phyloP scores from a whole-genome alignment of 1,140 invertebrate species.

The Diprion similis region DNA sequence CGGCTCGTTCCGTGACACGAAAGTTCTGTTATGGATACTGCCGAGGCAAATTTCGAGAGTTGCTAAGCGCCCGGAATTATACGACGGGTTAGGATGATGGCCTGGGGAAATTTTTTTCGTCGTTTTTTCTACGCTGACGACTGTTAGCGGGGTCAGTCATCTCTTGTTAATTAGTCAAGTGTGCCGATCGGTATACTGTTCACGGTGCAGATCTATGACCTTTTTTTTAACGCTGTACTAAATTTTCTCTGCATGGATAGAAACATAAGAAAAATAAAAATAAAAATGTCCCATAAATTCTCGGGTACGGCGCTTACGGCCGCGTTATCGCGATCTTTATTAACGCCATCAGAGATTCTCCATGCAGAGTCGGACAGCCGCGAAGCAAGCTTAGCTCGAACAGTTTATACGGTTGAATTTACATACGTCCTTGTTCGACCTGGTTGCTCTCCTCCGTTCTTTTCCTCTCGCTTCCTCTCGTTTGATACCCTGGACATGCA shows the following conservation, averaged over 20 bases:
- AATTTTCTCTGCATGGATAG: no score
- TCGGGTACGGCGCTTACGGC: not conserved
- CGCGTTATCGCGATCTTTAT: slow-evolving; percentile 5
- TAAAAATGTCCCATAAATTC: not conserved
- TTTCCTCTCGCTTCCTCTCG: not conserved
- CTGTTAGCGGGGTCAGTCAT: no score
- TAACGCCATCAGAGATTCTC: slow-evolving; percentile 5
- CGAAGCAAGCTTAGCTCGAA: not conserved
- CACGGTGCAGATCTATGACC: no score
- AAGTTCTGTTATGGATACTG: not conserved
- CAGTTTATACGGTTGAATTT: not conserved
- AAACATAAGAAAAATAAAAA: no score
- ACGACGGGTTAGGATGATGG: not conserved
- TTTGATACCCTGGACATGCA: not conserved
- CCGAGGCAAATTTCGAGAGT: not conserved
- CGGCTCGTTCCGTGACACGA: not conserved
- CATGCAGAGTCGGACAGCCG: not conserved
- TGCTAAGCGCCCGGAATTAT: not conserved
- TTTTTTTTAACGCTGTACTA: no score
- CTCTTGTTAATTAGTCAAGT: no score
- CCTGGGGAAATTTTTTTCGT: no score
- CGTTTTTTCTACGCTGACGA: no score
- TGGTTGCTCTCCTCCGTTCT: not conserved
- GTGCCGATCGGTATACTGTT: no score
- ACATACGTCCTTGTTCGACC: slow-evolving; percentile 2